Evolutionary conservation across 1,140 invertebrate genomes (phyloP).

Genomic region (Drosophila busckii): DNA sequence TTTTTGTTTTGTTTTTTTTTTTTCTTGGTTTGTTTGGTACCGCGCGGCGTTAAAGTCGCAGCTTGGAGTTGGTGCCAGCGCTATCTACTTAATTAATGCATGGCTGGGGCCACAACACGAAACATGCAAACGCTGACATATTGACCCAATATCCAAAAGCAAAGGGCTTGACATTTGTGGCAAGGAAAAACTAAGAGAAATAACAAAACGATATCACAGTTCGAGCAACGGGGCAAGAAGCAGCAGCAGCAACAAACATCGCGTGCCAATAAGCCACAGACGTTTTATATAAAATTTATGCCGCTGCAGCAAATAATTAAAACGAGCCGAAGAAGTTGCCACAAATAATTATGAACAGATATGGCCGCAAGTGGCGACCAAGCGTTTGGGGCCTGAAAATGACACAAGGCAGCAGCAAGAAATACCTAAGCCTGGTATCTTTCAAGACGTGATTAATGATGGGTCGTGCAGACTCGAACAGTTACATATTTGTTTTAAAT

Average conservation of each 20-base stretch:
- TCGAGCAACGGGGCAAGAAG: constrained; percentile 18
- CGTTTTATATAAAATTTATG: constrained; percentile 67
- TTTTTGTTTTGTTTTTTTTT: too few relatives aligned
- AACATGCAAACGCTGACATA: constrained; percentile 72
- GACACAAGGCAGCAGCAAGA: constrained; percentile 62
- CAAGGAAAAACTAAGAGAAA: constrained; percentile 36
- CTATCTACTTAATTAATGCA: constrained; percentile 75
- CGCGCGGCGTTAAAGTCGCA: constrained; percentile 17
- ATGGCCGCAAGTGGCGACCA: constrained; percentile 14
- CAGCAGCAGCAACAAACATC: constrained; percentile 43
- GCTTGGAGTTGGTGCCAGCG: constrained; percentile 30
- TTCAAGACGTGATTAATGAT: constrained; percentile 62
- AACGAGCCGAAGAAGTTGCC: constrained; percentile 39
- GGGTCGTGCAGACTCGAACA: constrained; percentile 60
- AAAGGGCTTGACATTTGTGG: constrained; percentile 73
- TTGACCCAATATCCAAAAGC: constrained; percentile 75
- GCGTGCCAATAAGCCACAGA: constrained; percentile 74
- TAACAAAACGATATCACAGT: constrained; percentile 33
- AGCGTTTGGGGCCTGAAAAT: constrained; percentile 40
- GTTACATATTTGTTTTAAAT: constrained; percentile 71
- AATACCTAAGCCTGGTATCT: too few relatives aligned
- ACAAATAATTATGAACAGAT: constrained; percentile 64
- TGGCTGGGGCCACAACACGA: constrained; percentile 71
- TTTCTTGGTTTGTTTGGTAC: too few relatives aligned
- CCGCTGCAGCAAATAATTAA: constrained; percentile 70